Conservation (phyloP, 1,140 invertebrate species). For the Psix sp. region DNA sequence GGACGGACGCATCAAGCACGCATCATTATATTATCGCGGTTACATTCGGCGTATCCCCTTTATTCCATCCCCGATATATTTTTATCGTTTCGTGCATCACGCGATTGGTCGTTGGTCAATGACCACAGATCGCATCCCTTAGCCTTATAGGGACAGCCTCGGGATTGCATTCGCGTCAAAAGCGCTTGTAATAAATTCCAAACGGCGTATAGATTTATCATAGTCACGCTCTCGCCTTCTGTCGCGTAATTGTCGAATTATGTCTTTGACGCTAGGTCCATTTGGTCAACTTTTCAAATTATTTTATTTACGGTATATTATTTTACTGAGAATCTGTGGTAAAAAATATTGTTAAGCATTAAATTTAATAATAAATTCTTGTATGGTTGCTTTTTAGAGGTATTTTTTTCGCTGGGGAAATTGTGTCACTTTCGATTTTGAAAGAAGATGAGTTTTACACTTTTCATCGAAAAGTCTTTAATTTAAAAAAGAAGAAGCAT, state of each 20-base stretch:
- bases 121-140: conserved; percentile 57
- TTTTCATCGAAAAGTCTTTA: conserved; percentile 43
- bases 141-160: conserved; percentile 52
- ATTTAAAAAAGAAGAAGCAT: neutral
- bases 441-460: conserved; percentile 30
- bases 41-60: conserved; percentile 35
- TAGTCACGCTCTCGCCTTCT: conserved; percentile 69
- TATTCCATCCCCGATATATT: conserved; percentile 63
- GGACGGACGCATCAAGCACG: too few relatives aligned
- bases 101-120: conserved; percentile 66
- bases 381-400: too few relatives aligned
- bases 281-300: too few relatives aligned
- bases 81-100: conserved; percentile 65
- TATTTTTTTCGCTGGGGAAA: too few relatives aligned
- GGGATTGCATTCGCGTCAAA: conserved; percentile 69
- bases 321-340: too few relatives aligned
- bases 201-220: conserved; percentile 70
- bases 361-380: too few relatives aligned
- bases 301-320: too few relatives aligned
- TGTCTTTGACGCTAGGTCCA: too few relatives aligned
- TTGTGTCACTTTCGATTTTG: too few relatives aligned
- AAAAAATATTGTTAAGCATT: too few relatives aligned
- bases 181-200: conserved; percentile 67
- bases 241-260: conserved; percentile 67
- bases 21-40: conserved; percentile 49